Evolutionary conservation across 1,140 invertebrate genomes (phyloP).

Genomic region (Hyphantria cunea): DNA sequence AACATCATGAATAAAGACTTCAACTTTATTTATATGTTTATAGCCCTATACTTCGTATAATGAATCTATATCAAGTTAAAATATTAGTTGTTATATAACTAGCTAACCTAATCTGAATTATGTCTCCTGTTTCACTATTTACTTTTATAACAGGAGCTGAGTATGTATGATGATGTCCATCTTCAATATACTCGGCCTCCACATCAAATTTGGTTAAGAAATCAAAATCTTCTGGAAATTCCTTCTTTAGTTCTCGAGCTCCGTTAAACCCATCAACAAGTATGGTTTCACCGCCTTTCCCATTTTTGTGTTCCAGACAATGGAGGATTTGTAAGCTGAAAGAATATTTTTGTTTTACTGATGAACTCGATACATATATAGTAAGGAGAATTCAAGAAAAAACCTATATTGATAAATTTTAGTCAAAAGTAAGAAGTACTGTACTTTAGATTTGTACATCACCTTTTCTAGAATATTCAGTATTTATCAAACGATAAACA

Average conservation of each 20-base stretch:
- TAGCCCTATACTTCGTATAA: too few species aligned
- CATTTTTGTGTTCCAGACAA: conserved; percentile 83
- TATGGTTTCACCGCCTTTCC: conserved; percentile 85
- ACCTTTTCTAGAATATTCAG: too few species aligned
- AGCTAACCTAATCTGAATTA: conserved; percentile 81
- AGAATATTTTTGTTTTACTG: conserved; percentile 11
- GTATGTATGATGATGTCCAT: conserved; percentile 79
- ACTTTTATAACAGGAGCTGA: conserved; percentile 81
- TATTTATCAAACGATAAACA: too few species aligned
- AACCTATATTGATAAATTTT: too few species aligned
- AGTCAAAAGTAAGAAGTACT: too few species aligned
- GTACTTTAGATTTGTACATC: too few species aligned
- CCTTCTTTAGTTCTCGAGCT: conserved; percentile 81
- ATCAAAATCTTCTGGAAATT: conserved; percentile 82
- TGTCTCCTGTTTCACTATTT: conserved; percentile 74
- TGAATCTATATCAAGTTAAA: too few species aligned
- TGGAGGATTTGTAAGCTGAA: conserved; percentile 86
- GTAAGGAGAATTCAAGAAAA: too few species aligned
- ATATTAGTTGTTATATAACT: too few species aligned
- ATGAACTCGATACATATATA: too few species aligned
- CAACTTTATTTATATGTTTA: too few species aligned
- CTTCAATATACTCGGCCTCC: conserved; percentile 85
- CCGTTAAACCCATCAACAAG: conserved; percentile 87
- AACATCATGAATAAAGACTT: too few species aligned
- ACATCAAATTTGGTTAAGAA: conserved; percentile 81